phyloP scores from a whole-genome alignment of 2,888 invertebrate genomes.

The Eurytoma adleriae region DNA sequence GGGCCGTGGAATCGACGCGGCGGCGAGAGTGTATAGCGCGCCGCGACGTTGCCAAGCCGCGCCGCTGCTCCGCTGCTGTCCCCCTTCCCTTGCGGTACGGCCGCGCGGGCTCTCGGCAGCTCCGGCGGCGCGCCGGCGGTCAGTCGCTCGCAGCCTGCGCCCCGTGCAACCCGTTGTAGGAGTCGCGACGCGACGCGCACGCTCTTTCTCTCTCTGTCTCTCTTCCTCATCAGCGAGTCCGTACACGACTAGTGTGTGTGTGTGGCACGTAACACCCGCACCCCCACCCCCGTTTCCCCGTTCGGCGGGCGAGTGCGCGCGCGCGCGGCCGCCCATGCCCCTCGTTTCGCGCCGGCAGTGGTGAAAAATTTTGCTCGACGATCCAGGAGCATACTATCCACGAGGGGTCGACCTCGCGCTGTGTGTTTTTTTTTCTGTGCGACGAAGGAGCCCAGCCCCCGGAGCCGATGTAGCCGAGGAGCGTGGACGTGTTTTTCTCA shows the following conservation, averaged over 20 bases:
- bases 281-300: not conserved
- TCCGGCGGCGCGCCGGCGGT: conserved; percentile 35
- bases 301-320: not conserved
- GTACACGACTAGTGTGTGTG: too few relatives aligned
- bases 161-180: conserved; percentile 1
- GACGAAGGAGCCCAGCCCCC: not conserved
- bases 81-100: not conserved
- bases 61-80: not conserved
- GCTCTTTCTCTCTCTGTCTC: conserved; percentile 1
- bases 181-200: conserved; percentile 33
- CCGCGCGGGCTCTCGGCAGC: conserved; percentile 8
- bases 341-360: conserved; percentile 2
- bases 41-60: not conserved
- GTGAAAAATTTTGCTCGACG: too few relatives aligned
- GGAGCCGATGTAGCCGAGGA: not conserved
- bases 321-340: not conserved
- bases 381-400: not conserved
- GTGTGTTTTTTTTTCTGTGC: not conserved
- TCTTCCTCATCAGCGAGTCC: not conserved
- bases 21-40: not conserved
- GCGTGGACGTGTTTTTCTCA: too few relatives aligned
- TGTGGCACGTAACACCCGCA: not conserved
- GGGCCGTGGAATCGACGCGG: not conserved
- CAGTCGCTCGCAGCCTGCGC: conserved; percentile 47
- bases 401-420: not conserved